phyloP scores from a whole-genome alignment of 1,140 invertebrate genomes.

The Microplitis demolitor region DNA sequence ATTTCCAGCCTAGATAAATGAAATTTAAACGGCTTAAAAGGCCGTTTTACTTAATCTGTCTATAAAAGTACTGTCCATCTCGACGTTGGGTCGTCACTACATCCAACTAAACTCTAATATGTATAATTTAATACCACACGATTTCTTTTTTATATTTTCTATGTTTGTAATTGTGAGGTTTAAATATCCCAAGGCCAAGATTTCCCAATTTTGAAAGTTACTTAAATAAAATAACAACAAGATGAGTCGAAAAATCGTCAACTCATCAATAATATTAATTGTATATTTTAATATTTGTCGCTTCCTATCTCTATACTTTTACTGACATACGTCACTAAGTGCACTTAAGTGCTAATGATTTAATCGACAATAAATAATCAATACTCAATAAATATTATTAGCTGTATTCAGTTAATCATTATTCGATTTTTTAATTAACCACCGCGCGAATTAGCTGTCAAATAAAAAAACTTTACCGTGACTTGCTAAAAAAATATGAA shows the following conservation, averaged over 20 bases:
- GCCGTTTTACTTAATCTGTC: too few species aligned
- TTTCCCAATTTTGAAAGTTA: conserved; percentile 34
- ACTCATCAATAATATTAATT: conserved; percentile 31
- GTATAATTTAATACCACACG: not conserved
- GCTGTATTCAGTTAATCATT: too few species aligned
- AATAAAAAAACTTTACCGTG: too few species aligned
- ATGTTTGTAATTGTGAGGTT: not conserved
- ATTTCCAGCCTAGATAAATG: too few species aligned
- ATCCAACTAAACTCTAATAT: not conserved
- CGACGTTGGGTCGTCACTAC: not conserved
- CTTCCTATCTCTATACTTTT: not conserved
- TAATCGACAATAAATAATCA: too few species aligned
- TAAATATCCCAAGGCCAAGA: not conserved
- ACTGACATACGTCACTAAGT: conserved; percentile 39
- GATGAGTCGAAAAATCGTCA: not conserved
- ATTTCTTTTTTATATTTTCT: conserved; percentile 2
- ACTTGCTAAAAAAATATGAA: too few species aligned
- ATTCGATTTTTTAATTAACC: too few species aligned
- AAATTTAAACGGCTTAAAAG: too few species aligned
- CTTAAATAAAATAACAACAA: not conserved
- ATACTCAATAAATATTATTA: too few species aligned
- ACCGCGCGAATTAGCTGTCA: too few species aligned
- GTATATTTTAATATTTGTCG: conserved; percentile 31
- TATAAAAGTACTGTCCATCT: too few species aligned
- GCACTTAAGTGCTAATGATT: not conserved